Evolutionary conservation across 30 jellyfish, hydroid and myxozoan genomes (phyloP), one percentile per base, ranked within the genome.

Genomic region (Aurelia coerulea): DNA sequence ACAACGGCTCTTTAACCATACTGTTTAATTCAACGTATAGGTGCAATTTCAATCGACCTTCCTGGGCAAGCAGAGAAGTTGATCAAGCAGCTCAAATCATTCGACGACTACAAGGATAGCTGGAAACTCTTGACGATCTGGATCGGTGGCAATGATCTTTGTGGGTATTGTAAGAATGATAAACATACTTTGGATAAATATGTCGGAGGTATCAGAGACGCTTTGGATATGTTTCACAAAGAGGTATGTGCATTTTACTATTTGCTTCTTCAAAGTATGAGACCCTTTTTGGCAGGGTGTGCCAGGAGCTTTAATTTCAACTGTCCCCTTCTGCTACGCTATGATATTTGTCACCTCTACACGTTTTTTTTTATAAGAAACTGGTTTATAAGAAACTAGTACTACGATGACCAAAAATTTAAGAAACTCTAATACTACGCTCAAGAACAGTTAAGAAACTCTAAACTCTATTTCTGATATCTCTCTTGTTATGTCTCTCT

Each of bases 141-240:
- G 89, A 85, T 91, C 18, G 98, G 98, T 14, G 96, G 96, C 14
- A 91, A 91, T 53, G 98, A 91, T 66, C 85, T 91, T 31, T 91
- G 98, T 72, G 88, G 88, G 23, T 59, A 32, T 62, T 90, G 97
- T 79, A 85, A 85, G 33, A 85, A 76, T 68, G 84, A 74, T 60
- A 76, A 85, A 50, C 95, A 85, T 71, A 85, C 95, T 1, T n/a
- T 76, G 17, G 88, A 85, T 3, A 76, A 74, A 76, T 85, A 85
- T 37, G 89, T 85, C 19, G 95, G 84, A 14, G 95, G 95, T 2
- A 85, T 85, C 19, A 74, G 88, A 54, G 84, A 76, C 19, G 89
- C 95, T 16, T 52, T 85, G 66, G 95, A 85, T 67, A 56, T 85
- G 84, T 68, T 85, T 41, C 89, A 85, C 74, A 46, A 49, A 31